Evolutionary conservation across 35 echinoderm and acorn worm genomes (phyloP), one percentile per base, ranked within the genome.

Genomic region (Patiria miniata): DNA sequence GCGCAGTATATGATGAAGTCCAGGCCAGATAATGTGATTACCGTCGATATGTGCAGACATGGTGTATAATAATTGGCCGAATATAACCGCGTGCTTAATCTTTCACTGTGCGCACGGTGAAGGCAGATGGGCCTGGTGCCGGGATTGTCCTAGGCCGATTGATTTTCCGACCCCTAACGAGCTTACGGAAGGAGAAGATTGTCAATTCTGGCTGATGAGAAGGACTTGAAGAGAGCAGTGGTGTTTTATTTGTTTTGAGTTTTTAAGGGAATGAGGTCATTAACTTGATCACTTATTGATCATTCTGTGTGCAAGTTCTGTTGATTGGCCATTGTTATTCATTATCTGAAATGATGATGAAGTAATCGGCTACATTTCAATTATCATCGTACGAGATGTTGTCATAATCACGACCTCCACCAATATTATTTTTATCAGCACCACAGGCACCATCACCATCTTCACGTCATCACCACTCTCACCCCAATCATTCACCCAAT

Each of bases 41-140:
- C 4, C 12, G 42, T 47, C 42, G 12, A 47, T 47, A 47, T 47
- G 42, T 47, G 42, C 12, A 47, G 42, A 47, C 42, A 6, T 47
- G 42, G 42, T 47, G 4, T 12, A 47, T 6, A n/a, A n/a, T n/a
- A n/a, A n/a, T n/a, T n/a, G n/a, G n/a, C n/a, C n/a, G n/a, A n/a
- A n/a, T n/a, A n/a, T n/a, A n/a, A n/a, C n/a, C n/a, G n/a, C 12
- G 12, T 4, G 42, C 42, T 47, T 4, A 4, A 47, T 47, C 12
- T 47, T 12, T 12, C 42, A 12, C 42, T 12, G 42, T 47, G 12
- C 42, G 42, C 4, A 47, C 42, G 42, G 42, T 6, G 12, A 6
- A 14, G 58, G 65, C 65, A 73, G 65, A 73, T 73, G 65, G 65
- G 65, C 65, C 19, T 23, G 65, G 65, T 22, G 65, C 65, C 65